These are phyloP conservation scores for Cyrtorhinus lividipennis DNA, from an alignment of 1,140 invertebrate species.

Conservation along the genomic window DNA sequence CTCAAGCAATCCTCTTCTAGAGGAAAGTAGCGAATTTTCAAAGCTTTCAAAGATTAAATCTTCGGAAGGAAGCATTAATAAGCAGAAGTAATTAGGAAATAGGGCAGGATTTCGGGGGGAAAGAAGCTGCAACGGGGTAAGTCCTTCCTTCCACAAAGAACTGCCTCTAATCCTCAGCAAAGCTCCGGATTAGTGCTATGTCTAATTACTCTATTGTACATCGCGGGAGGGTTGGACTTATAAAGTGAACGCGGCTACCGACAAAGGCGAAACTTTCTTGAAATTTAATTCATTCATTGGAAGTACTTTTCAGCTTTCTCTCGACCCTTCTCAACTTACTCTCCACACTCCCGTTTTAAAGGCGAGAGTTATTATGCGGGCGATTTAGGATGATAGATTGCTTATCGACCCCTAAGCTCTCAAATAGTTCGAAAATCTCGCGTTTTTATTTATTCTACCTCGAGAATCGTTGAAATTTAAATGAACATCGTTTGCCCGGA, in stretches of 20 bases:
- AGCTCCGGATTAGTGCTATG: slow-evolving; percentile 2
- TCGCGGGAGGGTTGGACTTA: neutral
- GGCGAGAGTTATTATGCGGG: no score
- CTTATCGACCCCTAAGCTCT: no score
- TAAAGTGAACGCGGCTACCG: neutral
- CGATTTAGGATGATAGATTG: no score
- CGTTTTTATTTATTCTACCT: no score
- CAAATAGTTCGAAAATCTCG: no score
- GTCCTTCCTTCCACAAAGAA: slow-evolving; percentile 7
- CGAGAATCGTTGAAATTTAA: no score
- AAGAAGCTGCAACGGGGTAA: neutral
- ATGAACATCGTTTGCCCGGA: no score
- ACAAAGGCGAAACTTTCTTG: neutral
- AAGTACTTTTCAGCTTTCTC: neutral
- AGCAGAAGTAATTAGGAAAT: slow-evolving; percentile 7
- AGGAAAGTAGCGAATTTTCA: neutral
- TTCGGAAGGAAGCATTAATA: slow-evolving; percentile 4
- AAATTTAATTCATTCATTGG: slow-evolving; percentile 1
- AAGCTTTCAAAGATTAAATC: slow-evolving; percentile 5
- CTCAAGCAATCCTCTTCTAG: neutral
- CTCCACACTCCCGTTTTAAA: no score
- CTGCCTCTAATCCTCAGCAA: neutral
- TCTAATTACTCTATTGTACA: slow-evolving; percentile 7
- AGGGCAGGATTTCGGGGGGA: neutral
- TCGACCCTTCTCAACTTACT: neutral